A percentile compares a stretch with the other conserved stretches of the same genome.
phyloP scores from a whole-genome alignment of 2,113 vertebrate genomes.

The Microtus montanus region DNA sequence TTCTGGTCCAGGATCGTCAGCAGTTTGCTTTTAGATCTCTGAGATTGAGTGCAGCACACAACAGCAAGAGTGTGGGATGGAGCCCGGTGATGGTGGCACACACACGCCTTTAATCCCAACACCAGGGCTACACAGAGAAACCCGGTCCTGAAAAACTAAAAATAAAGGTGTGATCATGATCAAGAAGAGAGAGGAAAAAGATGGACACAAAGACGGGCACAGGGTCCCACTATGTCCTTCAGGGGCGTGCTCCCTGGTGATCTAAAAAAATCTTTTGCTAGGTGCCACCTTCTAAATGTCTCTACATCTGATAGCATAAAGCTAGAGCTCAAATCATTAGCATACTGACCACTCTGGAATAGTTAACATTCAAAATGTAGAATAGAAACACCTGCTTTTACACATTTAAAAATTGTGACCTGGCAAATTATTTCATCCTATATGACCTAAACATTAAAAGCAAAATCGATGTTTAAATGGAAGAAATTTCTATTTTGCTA shows the following conservation, averaged over 20 bases:
- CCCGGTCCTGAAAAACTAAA: too few relatives aligned
- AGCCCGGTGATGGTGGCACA: too few relatives aligned
- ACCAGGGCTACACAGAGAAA: too few relatives aligned
- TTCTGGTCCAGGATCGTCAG: neutral
- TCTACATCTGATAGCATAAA: neutral
- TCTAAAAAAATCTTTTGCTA: neutral
- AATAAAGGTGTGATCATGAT: too few relatives aligned
- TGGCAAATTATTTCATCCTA: neutral
- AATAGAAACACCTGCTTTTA: neutral
- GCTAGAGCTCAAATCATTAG: too few relatives aligned
- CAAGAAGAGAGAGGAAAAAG: neutral
- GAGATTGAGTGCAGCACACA: neutral
- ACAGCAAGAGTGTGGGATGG: neutral
- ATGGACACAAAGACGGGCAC: neutral
- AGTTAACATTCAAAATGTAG: neutral
- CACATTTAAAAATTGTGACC: slow-evolving; percentile 3
- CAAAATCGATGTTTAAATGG: neutral
- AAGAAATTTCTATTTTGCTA: slow-evolving; percentile 15
- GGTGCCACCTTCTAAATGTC: neutral
- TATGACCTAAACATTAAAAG: neutral
- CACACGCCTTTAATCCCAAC: too few relatives aligned
- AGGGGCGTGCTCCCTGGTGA: neutral
- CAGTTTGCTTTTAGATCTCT: neutral
- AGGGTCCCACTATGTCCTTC: neutral
- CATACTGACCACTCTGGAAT: neutral